Evolutionary conservation across 1,140 invertebrate genomes (phyloP), one percentile per base, ranked within the genome.

Genomic region (Babylonia areolata): DNA sequence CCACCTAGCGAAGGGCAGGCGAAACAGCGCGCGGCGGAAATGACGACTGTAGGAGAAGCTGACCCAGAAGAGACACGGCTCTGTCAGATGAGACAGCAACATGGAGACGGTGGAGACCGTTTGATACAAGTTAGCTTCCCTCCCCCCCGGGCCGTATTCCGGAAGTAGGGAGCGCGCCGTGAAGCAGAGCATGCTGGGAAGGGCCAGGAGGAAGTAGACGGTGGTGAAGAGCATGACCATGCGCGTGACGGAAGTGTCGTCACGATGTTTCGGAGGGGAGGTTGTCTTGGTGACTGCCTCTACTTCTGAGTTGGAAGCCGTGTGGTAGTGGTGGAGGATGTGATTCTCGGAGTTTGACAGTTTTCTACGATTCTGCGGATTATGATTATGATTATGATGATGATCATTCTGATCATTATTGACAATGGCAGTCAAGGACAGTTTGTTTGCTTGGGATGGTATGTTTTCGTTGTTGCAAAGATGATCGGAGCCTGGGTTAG

Each of bases 1-100:
- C 73, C 73, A 77, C 73, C 37, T 77, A 23, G 73, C 73, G 37
- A 33, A n/a, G 31, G 73, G 73, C 73, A 77, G 73, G 37, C 73
- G 73, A 20, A 37, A 77, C 5, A 35, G 6, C 33, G n/a, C 31
- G 33, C 37, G 23, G 73, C 73, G 73, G 12, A 77, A 77, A 33
- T 77, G 73, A 12, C 73, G 73, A 77, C 73, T 77, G 35, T 1
- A 77, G 15, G 37, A n/a, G 31, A 77, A 77, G 23, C 73, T 77
- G 73, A 39, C 37, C 73, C 73, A 77, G 73, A 77, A 77, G 73
- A 77, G 73, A 12, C 31, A 35, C 11, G 73, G 33, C 37, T 77
- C 73, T 3, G 73, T 77, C 6, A 77, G 73, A 12, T 77, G 33
- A 11, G 73, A 77, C 15, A 35, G 11, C 17, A 77, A 9, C 33